Evolutionary conservation across 2,797 vertebrate genomes (phyloP).

Genomic region (Picus viridis): DNA sequence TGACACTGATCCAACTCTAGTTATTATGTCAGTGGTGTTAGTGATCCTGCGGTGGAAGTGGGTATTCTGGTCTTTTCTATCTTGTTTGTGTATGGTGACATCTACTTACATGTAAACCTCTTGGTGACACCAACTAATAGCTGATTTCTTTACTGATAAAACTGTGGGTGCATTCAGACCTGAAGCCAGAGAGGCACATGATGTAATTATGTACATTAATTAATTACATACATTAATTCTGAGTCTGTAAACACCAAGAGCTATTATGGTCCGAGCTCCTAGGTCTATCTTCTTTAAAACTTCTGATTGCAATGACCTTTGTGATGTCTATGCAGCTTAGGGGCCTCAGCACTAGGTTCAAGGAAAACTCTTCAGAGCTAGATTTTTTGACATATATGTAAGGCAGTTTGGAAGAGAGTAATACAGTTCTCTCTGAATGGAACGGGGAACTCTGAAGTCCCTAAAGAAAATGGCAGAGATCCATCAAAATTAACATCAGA

Average conservation of each 20-base stretch:
- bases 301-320: not conserved
- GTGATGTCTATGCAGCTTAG: not conserved
- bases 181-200: not conserved
- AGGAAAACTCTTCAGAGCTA: not conserved
- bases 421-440: constrained; percentile 20
- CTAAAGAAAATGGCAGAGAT: constrained; percentile 50
- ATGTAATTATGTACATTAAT: not conserved
- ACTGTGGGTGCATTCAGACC: not conserved
- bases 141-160: not conserved
- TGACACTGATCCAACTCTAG: fast-evolving
- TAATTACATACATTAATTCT: not conserved
- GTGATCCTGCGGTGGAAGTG: not conserved
- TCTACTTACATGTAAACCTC: not conserved
- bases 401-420: not conserved
- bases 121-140: not conserved
- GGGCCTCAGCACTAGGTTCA: not conserved
- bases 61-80: not conserved
- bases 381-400: not conserved
- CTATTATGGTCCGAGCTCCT: not conserved
- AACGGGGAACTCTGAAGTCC: constrained; percentile 19
- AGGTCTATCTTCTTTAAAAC: not conserved
- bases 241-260: not conserved
- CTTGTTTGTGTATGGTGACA: not conserved
- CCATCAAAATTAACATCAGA: constrained; percentile 59
- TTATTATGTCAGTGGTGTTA: not conserved